Evolutionary conservation across 2,797 vertebrate species (phyloP), one percentile per base, ranked within the genome.

Genomic region (Chiroxiphia lanceolata): DNA sequence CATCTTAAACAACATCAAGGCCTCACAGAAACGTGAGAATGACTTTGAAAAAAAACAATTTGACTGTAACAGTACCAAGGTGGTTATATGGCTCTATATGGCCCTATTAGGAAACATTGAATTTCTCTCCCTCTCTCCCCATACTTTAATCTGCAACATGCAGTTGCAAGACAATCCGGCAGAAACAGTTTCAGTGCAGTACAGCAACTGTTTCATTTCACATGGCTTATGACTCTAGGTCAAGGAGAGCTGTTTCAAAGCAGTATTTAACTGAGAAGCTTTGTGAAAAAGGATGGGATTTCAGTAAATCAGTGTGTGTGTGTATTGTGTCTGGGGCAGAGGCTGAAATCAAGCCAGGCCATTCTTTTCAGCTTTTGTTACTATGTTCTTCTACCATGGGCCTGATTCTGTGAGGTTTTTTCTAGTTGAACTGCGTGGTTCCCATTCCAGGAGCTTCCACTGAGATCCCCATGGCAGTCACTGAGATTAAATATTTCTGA

Each of bases 191-290:
- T 86, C 93, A 86, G 0, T 51, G 54, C 21, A 56, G 22, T 29
- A 33, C n/a, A 94, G 31, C 31, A 89, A 95, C 61, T 50, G 63
- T 81, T 94, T 88, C 2, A 56, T 87, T 91, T 94, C 60, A 72
- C 51, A 40, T 7, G 42, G 64, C 85, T 74, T 56, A 77, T 64
- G 44, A 74, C 54, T 93, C 10, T 29, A 80, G 48, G 51, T 86
- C 83, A 87, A 84, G 80, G 87, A 53, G 68, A 69, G 17, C 11
- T n/a, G 63, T 80, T 94, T 83, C 64, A 94, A 81, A 91, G n/a
- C 17, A 44, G 11, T n/a, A 69, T 96, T 91, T 83, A 88, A 76
- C 69, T n/a, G 31, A 80, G 40, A 70, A 26, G 10, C 26, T 85
- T 56, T 64, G 69, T 61, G 44, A 57, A 90, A 74, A 74, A 31